phyloP scores from a whole-genome alignment of 2,797 vertebrate species.

The Argentina silus region DNA sequence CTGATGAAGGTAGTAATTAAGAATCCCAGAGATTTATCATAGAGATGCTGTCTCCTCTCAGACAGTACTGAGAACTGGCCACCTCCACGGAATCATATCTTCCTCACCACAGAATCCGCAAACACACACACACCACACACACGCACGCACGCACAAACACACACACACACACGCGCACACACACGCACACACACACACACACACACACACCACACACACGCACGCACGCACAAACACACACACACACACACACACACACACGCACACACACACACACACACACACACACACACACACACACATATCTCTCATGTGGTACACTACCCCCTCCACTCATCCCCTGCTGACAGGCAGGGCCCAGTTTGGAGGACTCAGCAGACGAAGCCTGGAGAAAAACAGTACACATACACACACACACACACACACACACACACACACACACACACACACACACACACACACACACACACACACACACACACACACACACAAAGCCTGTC shows the following conservation, averaged over 20 bases:
- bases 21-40: neutral
- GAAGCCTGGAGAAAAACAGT: slow-evolving; percentile 1
- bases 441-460: neutral
- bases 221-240: neutral
- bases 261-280: too few relatives aligned
- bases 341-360: slow-evolving; percentile 24
- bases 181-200: neutral
- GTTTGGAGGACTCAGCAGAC: slow-evolving; percentile 42
- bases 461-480: neutral
- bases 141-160: too few relatives aligned
- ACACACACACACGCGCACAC: neutral
- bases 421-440: neutral
- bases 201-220: neutral
- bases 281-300: neutral
- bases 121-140: neutral
- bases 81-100: neutral
- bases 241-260: neutral
- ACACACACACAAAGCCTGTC: neutral
- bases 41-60: neutral
- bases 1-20: neutral
- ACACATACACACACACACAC: neutral
- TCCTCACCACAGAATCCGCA: too few relatives aligned
- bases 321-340: neutral
- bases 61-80: neutral
- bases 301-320: slow-evolving; percentile 7